Evolutionary conservation across 1,140 invertebrate species (phyloP).

Genomic region (Brachionus asplanchnoidis): DNA sequence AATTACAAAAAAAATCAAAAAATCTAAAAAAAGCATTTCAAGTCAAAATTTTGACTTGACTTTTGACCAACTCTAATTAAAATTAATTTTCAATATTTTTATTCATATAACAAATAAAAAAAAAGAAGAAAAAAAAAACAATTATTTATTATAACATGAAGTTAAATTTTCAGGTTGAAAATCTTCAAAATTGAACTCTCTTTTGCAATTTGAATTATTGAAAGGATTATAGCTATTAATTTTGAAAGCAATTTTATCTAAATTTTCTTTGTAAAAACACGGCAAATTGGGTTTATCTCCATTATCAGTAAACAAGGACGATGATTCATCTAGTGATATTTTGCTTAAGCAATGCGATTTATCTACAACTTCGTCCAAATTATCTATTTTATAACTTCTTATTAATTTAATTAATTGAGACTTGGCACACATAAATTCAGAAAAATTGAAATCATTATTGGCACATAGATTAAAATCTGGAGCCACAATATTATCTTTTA

Average conservation of each 20-base stretch:
- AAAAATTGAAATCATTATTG: background rate
- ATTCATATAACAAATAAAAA: background rate
- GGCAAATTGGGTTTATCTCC: conserved; percentile 3
- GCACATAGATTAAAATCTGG: background rate
- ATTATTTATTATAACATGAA: background rate
- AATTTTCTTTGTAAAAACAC: conserved; percentile 14
- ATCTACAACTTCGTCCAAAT: background rate
- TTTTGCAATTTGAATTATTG: background rate
- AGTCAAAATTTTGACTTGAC: no score
- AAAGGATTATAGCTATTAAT: conserved; percentile 10
- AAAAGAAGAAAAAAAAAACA: background rate
- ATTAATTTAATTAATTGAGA: background rate
- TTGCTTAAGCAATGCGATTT: background rate
- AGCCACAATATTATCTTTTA: background rate
- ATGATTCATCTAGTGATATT: background rate
- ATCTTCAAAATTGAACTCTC: background rate
- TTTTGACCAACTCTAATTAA: no score
- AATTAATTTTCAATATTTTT: no score
- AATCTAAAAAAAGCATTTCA: no score
- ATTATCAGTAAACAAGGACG: background rate
- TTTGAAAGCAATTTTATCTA: background rate
- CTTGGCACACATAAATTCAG: background rate
- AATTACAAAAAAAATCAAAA: no score
- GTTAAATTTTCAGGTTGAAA: background rate
- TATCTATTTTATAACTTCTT: background rate